A percentile compares a stretch with the other conserved stretches of the same genome.
Conservation (phyloP, 2,888 invertebrate genomes). For the Brachyptera risi region DNA sequence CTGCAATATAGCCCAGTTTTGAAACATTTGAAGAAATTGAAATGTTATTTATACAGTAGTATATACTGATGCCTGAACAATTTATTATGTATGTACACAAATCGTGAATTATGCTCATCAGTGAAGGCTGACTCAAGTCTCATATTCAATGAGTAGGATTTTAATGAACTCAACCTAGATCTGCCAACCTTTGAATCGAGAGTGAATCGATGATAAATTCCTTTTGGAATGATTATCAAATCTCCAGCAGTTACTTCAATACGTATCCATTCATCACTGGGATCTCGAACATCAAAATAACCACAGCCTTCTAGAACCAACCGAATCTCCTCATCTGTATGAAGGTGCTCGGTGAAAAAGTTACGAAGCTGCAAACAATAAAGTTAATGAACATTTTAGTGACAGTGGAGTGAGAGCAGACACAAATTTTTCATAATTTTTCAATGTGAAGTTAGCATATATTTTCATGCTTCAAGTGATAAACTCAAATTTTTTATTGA, state of each 20-base stretch:
- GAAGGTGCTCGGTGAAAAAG: conserved; percentile 90
- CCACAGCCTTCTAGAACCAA: conserved; percentile 85
- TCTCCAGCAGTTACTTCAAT: conserved; percentile 82
- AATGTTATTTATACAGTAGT: too few relatives aligned
- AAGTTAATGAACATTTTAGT: background rate
- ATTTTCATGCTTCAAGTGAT: too few relatives aligned
- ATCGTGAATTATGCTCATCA: too few relatives aligned
- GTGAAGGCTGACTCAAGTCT: background rate
- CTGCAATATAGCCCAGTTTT: too few relatives aligned
- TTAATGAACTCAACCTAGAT: background rate
- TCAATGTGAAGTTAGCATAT: too few relatives aligned
- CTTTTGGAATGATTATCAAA: conserved; percentile 87
- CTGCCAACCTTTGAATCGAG: conserved; percentile 67
- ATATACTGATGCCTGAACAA: too few relatives aligned
- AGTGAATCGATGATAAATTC: conserved; percentile 96
- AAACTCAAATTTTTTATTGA: too few relatives aligned
- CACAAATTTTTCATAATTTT: too few relatives aligned
- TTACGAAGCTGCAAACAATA: conserved; percentile 57
- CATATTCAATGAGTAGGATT: background rate
- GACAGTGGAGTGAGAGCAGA: background rate
- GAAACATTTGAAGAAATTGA: too few relatives aligned
- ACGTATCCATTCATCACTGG: conserved; percentile 84
- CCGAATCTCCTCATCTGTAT: conserved; percentile 95
- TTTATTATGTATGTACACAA: too few relatives aligned
- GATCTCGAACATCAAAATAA: conserved; percentile 92